Conservation (phyloP, 2,797 vertebrate species). For the Hydrocynus forskahlii region DNA sequence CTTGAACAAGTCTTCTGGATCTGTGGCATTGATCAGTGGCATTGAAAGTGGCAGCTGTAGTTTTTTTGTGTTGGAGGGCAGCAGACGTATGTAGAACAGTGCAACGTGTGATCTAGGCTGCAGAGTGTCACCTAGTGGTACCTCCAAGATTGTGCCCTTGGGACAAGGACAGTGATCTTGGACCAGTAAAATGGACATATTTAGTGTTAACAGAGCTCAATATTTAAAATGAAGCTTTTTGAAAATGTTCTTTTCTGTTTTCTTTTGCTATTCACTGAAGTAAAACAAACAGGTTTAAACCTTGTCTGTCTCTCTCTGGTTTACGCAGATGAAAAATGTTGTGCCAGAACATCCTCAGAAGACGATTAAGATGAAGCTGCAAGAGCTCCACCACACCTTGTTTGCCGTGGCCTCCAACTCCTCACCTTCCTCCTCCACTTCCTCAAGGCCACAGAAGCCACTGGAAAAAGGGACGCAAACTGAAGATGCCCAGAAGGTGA, state of each 20-base stretch:
- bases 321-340: slow-evolving; percentile 59
- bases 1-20: too few relatives aligned
- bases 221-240: neutral
- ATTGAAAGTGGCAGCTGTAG: slow-evolving; percentile 31
- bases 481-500: slow-evolving; percentile 71
- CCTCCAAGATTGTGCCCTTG: neutral
- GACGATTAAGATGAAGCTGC: slow-evolving; percentile 96
- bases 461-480: slow-evolving; percentile 78
- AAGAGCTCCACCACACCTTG: slow-evolving; percentile 85
- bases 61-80: slow-evolving; percentile 50
- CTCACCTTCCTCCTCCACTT: slow-evolving; percentile 61
- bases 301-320: slow-evolving; percentile 34
- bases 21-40: too few relatives aligned
- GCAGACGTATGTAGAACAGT: slow-evolving; percentile 72
- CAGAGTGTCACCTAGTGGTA: slow-evolving; percentile 77
- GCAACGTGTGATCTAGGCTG: slow-evolving; percentile 63
- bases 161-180: neutral
- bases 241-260: neutral
- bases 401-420: slow-evolving; percentile 53
- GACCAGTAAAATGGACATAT: neutral
- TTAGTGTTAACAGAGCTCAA: neutral
- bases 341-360: slow-evolving; percentile 92
- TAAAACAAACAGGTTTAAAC: neutral
- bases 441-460: slow-evolving; percentile 63
- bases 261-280: neutral